Conservation (phyloP, 1,140 invertebrate species). For the Colletes latitarsis region DNA sequence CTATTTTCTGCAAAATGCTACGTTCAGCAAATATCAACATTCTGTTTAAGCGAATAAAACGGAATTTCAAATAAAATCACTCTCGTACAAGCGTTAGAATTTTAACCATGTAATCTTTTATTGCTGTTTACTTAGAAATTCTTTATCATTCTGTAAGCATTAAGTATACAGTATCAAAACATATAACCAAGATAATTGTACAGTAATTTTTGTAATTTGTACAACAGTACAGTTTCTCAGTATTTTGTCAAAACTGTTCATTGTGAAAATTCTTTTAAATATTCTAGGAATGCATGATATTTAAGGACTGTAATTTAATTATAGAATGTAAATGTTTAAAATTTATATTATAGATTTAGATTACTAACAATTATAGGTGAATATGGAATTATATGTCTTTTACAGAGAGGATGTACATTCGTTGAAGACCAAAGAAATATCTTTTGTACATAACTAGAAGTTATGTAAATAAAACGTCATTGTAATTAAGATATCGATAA, state of each 20-base stretch:
- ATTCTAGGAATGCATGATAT: background rate
- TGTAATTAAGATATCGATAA: slow-evolving; percentile 16
- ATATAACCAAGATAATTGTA: too few relatives aligned
- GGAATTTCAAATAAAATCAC: too few relatives aligned
- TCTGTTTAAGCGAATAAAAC: too few relatives aligned
- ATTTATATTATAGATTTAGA: background rate
- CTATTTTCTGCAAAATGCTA: too few relatives aligned
- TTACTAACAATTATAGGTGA: slow-evolving; percentile 1
- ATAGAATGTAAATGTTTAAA: background rate
- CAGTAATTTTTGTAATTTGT: too few relatives aligned
- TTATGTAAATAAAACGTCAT: slow-evolving; percentile 11
- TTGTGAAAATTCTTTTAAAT: background rate
- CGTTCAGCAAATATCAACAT: too few relatives aligned
- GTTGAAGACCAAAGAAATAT: background rate
- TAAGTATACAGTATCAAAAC: too few relatives aligned
- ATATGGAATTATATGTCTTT: slow-evolving; percentile 10
- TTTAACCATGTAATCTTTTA: too few relatives aligned
- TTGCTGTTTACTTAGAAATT: too few relatives aligned
- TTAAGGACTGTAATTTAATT: background rate
- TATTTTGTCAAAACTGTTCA: background rate
- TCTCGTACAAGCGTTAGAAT: too few relatives aligned
- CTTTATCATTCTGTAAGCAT: too few relatives aligned
- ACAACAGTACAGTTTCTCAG: too few relatives aligned
- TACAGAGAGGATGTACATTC: slow-evolving; percentile 22
- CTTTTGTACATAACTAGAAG: background rate